phyloP scores from a whole-genome alignment of 2,888 invertebrate species.

The Seira musarum region DNA sequence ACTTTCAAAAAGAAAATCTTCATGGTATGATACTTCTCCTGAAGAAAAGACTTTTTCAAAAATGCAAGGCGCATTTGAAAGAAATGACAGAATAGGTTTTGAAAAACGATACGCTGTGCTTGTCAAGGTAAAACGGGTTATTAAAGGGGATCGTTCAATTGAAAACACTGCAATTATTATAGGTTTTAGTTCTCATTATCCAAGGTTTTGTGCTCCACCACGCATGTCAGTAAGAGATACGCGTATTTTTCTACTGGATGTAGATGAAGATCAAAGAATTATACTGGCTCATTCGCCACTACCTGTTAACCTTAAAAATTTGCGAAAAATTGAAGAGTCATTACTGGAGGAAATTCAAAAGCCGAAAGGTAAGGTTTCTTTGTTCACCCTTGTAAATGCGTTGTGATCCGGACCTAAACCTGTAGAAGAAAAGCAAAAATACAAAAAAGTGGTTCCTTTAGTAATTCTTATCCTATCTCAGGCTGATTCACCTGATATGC shows the following conservation, averaged over 20 bases:
- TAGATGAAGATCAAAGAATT: constrained; percentile 58
- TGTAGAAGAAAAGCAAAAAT: too few species aligned
- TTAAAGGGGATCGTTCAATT: constrained; percentile 64
- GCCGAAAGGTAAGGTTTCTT: constrained; percentile 48
- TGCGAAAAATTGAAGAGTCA: constrained; percentile 55
- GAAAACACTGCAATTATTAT: constrained; percentile 66
- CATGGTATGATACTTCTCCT: not conserved
- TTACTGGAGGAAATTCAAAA: constrained; percentile 47
- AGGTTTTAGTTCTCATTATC: constrained; percentile 52
- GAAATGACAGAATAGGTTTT: not conserved
- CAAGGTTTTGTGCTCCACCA: constrained; percentile 45
- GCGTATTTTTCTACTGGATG: constrained; percentile 63
- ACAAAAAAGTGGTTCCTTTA: too few species aligned
- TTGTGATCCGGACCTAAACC: too few species aligned
- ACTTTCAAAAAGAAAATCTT: not conserved
- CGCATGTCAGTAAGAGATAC: constrained; percentile 62
- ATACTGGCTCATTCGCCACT: constrained; percentile 61
- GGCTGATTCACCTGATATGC: not conserved
- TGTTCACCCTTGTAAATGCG: not conserved
- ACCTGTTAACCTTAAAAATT: constrained; percentile 65
- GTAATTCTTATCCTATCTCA: too few species aligned
- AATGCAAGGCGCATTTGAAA: not conserved
- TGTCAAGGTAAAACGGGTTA: constrained; percentile 66
- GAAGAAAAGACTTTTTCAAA: constrained; percentile 16
- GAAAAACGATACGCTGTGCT: constrained; percentile 53